Base-by-base conservation (phyloP, 1,140 invertebrate genomes). In the Caenorhabditis latens region DNA sequence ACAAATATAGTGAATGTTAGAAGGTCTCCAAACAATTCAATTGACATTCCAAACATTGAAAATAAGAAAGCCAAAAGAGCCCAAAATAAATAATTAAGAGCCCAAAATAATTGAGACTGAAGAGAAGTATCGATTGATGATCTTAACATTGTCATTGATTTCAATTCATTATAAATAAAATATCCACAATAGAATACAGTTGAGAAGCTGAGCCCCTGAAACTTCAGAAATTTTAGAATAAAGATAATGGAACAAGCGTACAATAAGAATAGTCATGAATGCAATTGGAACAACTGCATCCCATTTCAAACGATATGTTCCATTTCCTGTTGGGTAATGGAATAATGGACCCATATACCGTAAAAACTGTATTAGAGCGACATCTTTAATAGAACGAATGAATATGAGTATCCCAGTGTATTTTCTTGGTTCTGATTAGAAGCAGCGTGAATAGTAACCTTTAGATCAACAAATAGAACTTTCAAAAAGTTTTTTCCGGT, bases 61-160 rank as follows among this genome's bases (percentile, higher is more conserved):
- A 46, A 43, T 0, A 71, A 5, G 16, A 71, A 71, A 11, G n/a
- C 65, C 65, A 43, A 71, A n/a, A n/a, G 21, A 3, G 65, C 65
- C 11, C 19, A 71, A 42, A 71, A 71, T 24, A 71, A 71, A n/a
- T n/a, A n/a, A n/a, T n/a, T n/a, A n/a, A n/a, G 21, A 3, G 65
- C 65, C 11, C 19, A 71, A 42, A 71, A 71, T 24, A 71, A 71
- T 71, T 71, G 65, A 46, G 65, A 71, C 46, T 71, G 65, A n/a
- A 71, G 42, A 16, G 21, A 32, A 19, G 16, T 40, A n/a, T 71
- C 65, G 8, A 43, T 46, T 46, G 42, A 71, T 46, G 65, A 46
- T 71, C 65, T 46, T 21, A 46, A 43, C 13, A n/a, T 14, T 14
- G 21, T 46, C 14, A 43, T 13, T 16, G 16, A 19, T 21, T 46